A percentile compares a stretch with the other conserved stretches of the same genome.
phyloP scores from a whole-genome alignment of 2,888 invertebrate species.

The Drosophila falleni region DNA sequence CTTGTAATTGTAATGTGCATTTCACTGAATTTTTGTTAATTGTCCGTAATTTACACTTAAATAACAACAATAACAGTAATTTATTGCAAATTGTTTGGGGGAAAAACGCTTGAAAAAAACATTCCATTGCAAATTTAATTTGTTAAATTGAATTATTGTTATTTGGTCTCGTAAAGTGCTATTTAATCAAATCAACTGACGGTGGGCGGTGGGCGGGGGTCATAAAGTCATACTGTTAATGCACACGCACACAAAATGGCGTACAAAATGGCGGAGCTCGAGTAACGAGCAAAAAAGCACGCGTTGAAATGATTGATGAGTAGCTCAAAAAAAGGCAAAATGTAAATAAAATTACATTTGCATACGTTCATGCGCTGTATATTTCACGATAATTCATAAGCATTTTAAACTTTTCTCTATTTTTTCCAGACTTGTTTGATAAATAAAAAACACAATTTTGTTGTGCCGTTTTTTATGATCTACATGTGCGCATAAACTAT shows the following conservation, averaged over 20 bases:
- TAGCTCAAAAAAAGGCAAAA: conserved; percentile 5
- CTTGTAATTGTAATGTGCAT: conserved; percentile 10
- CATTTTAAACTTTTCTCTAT: background rate
- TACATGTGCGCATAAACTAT: background rate
- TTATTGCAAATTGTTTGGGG: conserved; percentile 22
- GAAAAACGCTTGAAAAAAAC: conserved; percentile 7
- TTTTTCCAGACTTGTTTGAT: background rate
- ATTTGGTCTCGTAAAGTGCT: conserved; percentile 7
- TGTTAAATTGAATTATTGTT: conserved; percentile 50
- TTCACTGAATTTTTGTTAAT: conserved; percentile 16
- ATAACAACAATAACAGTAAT: conserved; percentile 21
- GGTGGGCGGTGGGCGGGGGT: conserved; percentile 21
- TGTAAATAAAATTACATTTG: conserved; percentile 27
- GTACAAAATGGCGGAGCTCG: conserved; percentile 49
- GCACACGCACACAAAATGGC: conserved; percentile 35
- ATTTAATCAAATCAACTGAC: conserved; percentile 43
- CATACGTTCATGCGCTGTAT: background rate
- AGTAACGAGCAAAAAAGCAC: conserved; percentile 18
- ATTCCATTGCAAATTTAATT: conserved; percentile 38
- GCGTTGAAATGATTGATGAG: conserved; percentile 60
- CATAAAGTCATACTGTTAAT: conserved; percentile 7
- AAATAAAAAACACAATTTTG: background rate
- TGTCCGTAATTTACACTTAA: conserved; percentile 16
- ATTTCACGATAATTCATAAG: conserved; percentile 1
- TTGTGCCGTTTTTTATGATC: background rate